Percentiles rank a stretch among this genome's conserved stretches.
Conservation (phyloP, 2,113 vertebrate species). For the Oncorhynchus clarkii region DNA sequence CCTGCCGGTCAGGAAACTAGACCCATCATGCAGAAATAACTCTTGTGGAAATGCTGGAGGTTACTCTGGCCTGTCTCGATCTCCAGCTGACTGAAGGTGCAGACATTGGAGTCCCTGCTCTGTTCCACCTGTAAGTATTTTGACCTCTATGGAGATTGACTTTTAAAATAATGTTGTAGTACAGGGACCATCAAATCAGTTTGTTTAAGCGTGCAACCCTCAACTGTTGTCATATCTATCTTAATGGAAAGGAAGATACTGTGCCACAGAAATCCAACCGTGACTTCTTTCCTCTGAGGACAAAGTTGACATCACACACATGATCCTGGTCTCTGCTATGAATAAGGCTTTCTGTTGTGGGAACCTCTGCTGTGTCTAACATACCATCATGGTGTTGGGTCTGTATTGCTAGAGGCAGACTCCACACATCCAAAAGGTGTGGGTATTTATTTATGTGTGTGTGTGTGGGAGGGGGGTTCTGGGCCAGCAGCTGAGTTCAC, state of each 20-base stretch:
- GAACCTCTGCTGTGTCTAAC: not conserved
- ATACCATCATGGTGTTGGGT: not conserved
- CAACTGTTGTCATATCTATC: too few species aligned
- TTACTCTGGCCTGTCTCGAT: not conserved
- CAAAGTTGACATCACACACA: not conserved
- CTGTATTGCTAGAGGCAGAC: not conserved
- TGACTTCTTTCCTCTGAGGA: not conserved
- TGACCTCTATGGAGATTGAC: not conserved
- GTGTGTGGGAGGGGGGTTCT: too few species aligned
- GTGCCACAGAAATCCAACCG: not conserved
- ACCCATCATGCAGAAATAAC: not conserved
- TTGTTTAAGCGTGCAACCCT: too few species aligned
- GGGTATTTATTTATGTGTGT: not conserved
- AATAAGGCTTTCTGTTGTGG: not conserved
- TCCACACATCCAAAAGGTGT: not conserved
- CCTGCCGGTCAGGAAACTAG: not conserved
- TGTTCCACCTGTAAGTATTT: not conserved
- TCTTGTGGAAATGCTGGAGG: not conserved
- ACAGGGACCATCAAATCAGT: not conserved
- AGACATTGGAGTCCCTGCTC: too few species aligned
- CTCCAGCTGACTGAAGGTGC: not conserved
- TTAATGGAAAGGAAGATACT: not conserved
- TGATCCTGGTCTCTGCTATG: too few species aligned
- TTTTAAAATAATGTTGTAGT: not conserved
- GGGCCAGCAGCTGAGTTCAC: constrained; percentile 24